Evolutionary conservation across 37 sponge, comb jelly and placozoan genomes (phyloP), one percentile per base, ranked within the genome.

Genomic region (Cliona cf. orientalis): DNA sequence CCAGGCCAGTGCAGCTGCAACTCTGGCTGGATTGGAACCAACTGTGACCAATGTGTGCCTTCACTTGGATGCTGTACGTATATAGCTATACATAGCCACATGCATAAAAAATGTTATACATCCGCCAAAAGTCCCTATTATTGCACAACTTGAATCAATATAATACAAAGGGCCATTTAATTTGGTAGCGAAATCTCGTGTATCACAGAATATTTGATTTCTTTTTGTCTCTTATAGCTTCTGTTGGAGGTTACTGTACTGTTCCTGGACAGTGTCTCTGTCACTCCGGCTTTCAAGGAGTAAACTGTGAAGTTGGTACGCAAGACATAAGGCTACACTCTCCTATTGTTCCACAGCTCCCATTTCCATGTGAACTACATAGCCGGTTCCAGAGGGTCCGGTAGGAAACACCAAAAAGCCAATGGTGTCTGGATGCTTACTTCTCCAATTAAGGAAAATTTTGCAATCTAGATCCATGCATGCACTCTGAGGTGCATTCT

Each of bases 261-360:
- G 29, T 56, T 6, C 80, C 80, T 59, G 71, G 71, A 22, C 80
- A 88, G 75, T 93, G 94, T 65, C 56, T 82, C 80, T 93, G 94
- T 63, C 25, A 35, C 25, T 56, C 66, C 0, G 94, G 94, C 3
- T 93, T 76, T 75, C 44, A 69, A 42, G 94, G 94, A n/a, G 45
- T 29, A 28, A 65, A 71, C 80, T 93, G 94, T 71, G 71, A 86
- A 39, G 56, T 81, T 0, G 69, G 79, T 72, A 53, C 66, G 38
- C 36, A 34, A 25, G 26, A 25, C 64, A 78, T 80, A 28, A 86
- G 86, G 55, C 55, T 49, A 49, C 55, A 19, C 11, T 19, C 17
- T 49, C 17, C 55, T 49, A 49, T 19, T 49, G 14, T 11, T 17
- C 11, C 55, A 17, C 55, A 49, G 55, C 55, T 17, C 11, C 17